phyloP scores from a whole-genome alignment of 2,888 invertebrate species.

The Metacarcinus magister region DNA sequence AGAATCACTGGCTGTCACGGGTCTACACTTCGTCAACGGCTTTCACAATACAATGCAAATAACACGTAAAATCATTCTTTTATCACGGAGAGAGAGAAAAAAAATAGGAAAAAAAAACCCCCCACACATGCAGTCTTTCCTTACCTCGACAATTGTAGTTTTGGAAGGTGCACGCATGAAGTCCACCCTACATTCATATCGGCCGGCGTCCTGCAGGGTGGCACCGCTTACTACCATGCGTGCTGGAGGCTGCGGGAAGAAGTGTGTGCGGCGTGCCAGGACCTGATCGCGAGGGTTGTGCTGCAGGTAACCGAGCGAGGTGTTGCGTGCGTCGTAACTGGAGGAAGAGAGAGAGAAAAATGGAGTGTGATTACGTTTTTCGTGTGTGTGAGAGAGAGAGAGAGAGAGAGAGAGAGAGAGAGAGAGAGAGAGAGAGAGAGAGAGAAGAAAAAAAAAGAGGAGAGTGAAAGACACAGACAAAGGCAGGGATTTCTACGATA shows the following conservation, averaged over 20 bases:
- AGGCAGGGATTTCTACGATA: neutral
- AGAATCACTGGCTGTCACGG: neutral
- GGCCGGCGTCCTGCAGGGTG: constrained; percentile 74
- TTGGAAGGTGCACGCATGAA: constrained; percentile 78
- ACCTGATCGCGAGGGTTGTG: constrained; percentile 78
- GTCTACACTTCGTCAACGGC: neutral
- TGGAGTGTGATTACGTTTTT: neutral
- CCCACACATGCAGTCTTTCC: too few species aligned
- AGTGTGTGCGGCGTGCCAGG: constrained; percentile 63
- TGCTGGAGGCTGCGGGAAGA: constrained; percentile 77
- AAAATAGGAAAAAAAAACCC: constrained; percentile 47
- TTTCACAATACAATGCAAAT: neutral
- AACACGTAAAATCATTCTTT: neutral
- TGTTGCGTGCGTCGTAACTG: constrained; percentile 81
- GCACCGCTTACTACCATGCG: constrained; percentile 68
- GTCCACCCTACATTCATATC: constrained; percentile 80
- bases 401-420: neutral
- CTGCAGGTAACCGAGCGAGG: constrained; percentile 76
- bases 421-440: constrained; percentile 8
- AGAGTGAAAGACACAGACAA: neutral
- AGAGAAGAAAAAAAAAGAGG: neutral
- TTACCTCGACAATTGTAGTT: constrained; percentile 77
- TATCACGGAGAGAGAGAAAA: constrained; percentile 48
- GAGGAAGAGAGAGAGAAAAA: neutral
- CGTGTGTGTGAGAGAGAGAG: constrained; percentile 12